Evolutionary conservation across 2,797 vertebrate species (phyloP).

Genomic region (Channallabes apus): DNA sequence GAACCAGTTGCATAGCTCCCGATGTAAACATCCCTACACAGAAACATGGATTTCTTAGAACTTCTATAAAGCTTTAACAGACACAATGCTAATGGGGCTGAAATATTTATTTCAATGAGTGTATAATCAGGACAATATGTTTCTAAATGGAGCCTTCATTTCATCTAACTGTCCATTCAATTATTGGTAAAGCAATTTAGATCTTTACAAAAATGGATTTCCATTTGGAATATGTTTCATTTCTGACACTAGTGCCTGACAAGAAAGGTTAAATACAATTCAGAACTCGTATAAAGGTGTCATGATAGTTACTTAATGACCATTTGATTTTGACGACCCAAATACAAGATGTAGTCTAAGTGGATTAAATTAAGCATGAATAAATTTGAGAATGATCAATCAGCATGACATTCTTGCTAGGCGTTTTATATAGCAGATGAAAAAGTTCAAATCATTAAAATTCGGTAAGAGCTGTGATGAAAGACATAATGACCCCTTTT

Average conservation of each 20-base stretch:
- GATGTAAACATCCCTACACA: conserved; percentile 73
- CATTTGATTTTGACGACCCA: neutral
- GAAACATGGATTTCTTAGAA: neutral
- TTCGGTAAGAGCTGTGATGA: neutral
- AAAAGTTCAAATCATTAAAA: neutral
- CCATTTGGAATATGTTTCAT: neutral
- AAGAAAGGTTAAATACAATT: neutral
- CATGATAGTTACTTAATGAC: neutral
- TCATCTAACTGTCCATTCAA: neutral
- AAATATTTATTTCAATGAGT: neutral
- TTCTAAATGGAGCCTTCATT: conserved; percentile 11
- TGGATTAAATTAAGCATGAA: neutral
- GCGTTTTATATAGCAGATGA: neutral
- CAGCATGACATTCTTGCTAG: neutral
- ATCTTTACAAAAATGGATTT: neutral
- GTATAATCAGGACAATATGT: neutral
- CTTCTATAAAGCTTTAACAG: no score
- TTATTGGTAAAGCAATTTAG: neutral
- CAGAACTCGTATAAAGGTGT: neutral
- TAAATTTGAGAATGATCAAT: neutral
- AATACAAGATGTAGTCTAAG: neutral
- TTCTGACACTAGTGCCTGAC: neutral
- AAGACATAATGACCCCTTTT: neutral
- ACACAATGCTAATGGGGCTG: neutral
- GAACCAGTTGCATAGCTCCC: no score